phyloP scores from a whole-genome alignment of 1,140 invertebrate genomes.

The Nebria ingens region DNA sequence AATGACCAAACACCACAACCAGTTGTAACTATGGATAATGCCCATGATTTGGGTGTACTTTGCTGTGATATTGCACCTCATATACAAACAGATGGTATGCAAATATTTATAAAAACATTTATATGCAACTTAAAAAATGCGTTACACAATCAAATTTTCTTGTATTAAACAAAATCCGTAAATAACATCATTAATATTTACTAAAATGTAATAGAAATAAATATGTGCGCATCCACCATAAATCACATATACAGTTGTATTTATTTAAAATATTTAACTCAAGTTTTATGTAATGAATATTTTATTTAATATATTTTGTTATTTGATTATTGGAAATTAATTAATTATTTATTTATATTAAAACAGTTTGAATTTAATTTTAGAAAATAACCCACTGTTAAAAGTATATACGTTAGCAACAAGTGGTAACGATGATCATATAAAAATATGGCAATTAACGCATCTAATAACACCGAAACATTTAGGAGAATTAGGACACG shows the following conservation, averaged over 20 bases:
- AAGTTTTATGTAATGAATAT: too few relatives aligned
- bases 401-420: slow-evolving; percentile 50
- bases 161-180: slow-evolving; percentile 7
- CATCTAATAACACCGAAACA: slow-evolving; percentile 27
- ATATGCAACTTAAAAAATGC: slow-evolving; percentile 10
- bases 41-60: slow-evolving; percentile 65
- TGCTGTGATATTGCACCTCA: slow-evolving; percentile 49
- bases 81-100: slow-evolving; percentile 31
- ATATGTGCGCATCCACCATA: too few relatives aligned
- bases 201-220: too few relatives aligned
- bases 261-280: too few relatives aligned
- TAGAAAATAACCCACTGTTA: slow-evolving; percentile 35
- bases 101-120: slow-evolving; percentile 10
- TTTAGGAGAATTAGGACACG: slow-evolving; percentile 14
- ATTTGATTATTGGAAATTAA: too few relatives aligned
- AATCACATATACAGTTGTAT: too few relatives aligned
- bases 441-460: slow-evolving; percentile 61
- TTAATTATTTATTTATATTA: too few relatives aligned
- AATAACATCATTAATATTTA: too few relatives aligned
- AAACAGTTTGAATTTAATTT: slow-evolving; percentile 14
- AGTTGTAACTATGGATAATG: slow-evolving; percentile 44
- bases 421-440: slow-evolving; percentile 60
- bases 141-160: too few relatives aligned
- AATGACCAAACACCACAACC: slow-evolving; percentile 30
- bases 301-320: too few relatives aligned